phyloP scores from a whole-genome alignment of 2,113 vertebrate genomes.

The Strix uralensis region DNA sequence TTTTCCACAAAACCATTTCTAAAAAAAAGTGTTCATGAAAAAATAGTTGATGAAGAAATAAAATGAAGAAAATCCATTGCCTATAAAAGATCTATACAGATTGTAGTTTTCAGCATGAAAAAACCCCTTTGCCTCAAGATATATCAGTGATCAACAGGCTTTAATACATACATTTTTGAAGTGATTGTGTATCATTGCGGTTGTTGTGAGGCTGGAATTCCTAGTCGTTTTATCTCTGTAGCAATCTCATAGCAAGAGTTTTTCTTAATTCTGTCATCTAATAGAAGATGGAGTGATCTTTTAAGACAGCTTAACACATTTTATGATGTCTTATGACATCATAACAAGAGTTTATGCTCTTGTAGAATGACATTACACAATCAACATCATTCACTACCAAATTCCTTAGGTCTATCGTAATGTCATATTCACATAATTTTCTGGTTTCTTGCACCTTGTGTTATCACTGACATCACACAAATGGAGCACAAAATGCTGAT shows the following conservation, averaged over 20 bases:
- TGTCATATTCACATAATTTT: not conserved
- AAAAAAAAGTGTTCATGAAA: not conserved
- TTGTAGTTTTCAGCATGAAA: not conserved
- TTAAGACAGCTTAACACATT: not conserved
- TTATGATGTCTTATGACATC: too few relatives aligned
- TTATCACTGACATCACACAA: not conserved
- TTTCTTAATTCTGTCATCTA: not conserved
- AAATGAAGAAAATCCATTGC: not conserved
- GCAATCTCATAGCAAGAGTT: not conserved
- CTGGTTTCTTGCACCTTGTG: rapidly evolving
- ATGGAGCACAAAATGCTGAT: not conserved
- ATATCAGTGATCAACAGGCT: not conserved
- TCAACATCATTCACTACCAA: not conserved
- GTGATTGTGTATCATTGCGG: not conserved
- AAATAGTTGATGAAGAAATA: not conserved
- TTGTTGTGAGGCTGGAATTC: not conserved
- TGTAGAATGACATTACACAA: not conserved
- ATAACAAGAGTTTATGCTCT: not conserved
- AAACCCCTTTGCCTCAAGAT: not conserved
- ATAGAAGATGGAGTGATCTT: not conserved
- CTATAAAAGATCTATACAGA: not conserved
- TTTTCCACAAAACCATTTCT: not conserved
- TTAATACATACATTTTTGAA: not conserved
- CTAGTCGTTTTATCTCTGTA: not conserved
- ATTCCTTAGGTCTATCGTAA: not conserved